These are phyloP conservation scores for Fratercula arctica DNA, from an alignment of 2,797 vertebrate species.

Conservation along the genomic window DNA sequence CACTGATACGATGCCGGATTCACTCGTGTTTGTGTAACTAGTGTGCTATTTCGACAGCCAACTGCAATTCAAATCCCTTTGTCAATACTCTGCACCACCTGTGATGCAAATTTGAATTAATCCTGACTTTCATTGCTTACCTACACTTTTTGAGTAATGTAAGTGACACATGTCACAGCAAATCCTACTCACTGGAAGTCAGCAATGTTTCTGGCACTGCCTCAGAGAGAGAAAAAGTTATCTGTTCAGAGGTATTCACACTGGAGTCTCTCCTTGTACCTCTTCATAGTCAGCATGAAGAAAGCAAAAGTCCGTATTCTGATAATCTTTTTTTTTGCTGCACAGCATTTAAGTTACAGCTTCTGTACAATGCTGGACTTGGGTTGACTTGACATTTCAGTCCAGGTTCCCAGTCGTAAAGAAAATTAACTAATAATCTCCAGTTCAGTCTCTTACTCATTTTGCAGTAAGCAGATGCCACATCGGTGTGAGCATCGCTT, in stretches of 20 bases:
- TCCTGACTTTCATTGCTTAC: constrained; percentile 2
- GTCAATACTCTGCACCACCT: constrained; percentile 13
- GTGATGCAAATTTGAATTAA: constrained; percentile 30
- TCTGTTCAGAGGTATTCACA: not conserved
- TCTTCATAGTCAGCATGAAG: not conserved
- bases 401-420: rapidly evolving
- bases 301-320: not conserved
- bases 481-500: not conserved
- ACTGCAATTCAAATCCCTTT: constrained; percentile 35
- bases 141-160: not conserved
- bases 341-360: not conserved
- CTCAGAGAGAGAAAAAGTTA: not conserved
- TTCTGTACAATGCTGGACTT: rapidly evolving
- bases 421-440: not conserved
- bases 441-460: not conserved
- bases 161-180: not conserved
- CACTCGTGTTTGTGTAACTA: not conserved
- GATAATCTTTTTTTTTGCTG: not conserved
- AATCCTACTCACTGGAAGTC: not conserved
- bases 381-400: not conserved
- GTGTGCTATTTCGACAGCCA: not conserved
- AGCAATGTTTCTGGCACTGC: not conserved
- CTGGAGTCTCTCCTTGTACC: not conserved
- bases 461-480: not conserved
- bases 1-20: not conserved